phyloP scores from a whole-genome alignment of 1,140 invertebrate species.

The Dufourea novaeangliae region DNA sequence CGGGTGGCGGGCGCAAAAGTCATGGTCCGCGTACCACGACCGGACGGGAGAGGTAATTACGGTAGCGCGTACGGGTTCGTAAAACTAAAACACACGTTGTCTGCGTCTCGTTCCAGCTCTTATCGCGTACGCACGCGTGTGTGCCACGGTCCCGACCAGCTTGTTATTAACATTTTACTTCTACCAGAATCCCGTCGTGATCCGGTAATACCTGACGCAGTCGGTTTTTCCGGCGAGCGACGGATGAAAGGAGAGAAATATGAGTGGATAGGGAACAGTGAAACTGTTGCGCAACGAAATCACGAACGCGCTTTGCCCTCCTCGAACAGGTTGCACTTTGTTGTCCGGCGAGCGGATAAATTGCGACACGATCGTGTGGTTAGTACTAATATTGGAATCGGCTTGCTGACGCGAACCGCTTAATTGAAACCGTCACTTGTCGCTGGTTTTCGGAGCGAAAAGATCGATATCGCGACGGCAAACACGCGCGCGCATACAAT shows the following conservation, averaged over 20 bases:
- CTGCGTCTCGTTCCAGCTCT: not conserved
- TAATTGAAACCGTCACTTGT: conserved; percentile 18
- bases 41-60: conserved; percentile 57
- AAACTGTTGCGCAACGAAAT: conserved; percentile 17
- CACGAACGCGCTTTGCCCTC: not conserved
- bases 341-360: conserved; percentile 12
- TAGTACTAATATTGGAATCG: conserved; percentile 12
- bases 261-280: not conserved
- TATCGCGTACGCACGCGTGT: conserved; percentile 32
- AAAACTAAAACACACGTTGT: conserved; percentile 36
- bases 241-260: not conserved
- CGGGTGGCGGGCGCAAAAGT: conserved; percentile 36
- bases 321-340: conserved; percentile 40
- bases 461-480: conserved; percentile 29
- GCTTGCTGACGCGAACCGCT: conserved; percentile 1
- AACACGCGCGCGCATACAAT: not conserved
- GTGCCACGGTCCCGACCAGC: not conserved
- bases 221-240: conserved; percentile 24
- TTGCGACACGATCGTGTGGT: conserved; percentile 11
- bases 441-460: conserved; percentile 25
- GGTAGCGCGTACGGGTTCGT: conserved; percentile 6
- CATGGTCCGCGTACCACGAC: conserved; percentile 53
- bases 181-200: conserved; percentile 28
- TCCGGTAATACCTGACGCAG: conserved; percentile 36
- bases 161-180: conserved; percentile 62